Conservation (phyloP, 1,140 invertebrate genomes). For the Cherax quadricarinatus region DNA sequence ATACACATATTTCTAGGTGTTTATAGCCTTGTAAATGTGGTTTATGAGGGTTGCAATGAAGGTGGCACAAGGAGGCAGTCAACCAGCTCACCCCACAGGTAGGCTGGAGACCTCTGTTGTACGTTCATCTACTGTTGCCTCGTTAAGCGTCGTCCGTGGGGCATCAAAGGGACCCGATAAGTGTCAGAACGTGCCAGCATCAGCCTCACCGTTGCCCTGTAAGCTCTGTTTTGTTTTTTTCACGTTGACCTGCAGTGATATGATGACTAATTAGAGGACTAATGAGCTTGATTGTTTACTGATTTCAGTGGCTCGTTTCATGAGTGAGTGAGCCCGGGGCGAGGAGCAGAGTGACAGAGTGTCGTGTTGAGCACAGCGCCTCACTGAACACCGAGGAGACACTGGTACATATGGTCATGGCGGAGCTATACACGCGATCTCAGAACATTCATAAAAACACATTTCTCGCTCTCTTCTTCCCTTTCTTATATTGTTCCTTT, state of each 20-base stretch:
- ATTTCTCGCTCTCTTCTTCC: no score
- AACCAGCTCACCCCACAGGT: no score
- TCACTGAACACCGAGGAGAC: background rate
- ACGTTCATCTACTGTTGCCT: background rate
- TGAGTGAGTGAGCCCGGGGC: background rate
- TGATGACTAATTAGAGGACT: background rate
- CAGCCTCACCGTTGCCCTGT: background rate
- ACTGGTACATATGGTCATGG: background rate
- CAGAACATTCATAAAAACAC: no score
- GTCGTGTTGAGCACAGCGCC: background rate
- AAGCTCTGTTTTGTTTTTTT: background rate
- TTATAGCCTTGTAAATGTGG: no score
- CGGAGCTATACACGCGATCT: no score
- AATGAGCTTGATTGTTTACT: conserved; percentile 5
- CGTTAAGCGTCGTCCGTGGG: background rate
- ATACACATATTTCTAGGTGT: no score
- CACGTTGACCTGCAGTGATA: background rate
- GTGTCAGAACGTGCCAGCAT: background rate
- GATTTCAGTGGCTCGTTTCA: background rate
- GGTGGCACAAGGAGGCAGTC: no score
- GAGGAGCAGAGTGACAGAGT: background rate
- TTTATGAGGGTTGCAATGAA: no score
- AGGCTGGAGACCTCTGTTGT: background rate
- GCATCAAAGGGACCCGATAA: background rate
- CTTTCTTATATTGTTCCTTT: no score